Percentiles rank a stretch among this genome's conserved stretches.
phyloP scores from a whole-genome alignment of 2,113 vertebrate species.

The Stercorarius parasiticus region DNA sequence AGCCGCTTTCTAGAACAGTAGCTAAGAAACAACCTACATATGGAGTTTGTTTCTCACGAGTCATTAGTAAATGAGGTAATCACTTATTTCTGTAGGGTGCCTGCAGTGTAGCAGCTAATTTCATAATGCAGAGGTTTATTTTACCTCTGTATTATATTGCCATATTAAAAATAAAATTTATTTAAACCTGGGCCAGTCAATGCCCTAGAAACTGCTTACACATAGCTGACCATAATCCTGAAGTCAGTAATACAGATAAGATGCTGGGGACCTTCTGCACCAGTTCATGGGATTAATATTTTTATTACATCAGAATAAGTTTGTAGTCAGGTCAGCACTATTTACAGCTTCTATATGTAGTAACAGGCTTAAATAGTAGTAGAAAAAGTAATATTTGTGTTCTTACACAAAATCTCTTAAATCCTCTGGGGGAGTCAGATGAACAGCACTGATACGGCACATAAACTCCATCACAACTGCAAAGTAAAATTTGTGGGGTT shows the following conservation, averaged over 20 bases:
- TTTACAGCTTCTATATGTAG: neutral
- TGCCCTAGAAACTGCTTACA: neutral
- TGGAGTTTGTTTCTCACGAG: conserved; percentile 40
- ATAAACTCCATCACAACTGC: neutral
- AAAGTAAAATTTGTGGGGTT: neutral
- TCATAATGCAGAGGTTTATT: neutral
- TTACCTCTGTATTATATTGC: neutral
- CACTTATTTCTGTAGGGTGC: conserved; percentile 27
- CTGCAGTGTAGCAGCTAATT: conserved; percentile 17
- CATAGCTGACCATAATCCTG: neutral
- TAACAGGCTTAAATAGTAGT: neutral
- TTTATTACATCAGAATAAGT: neutral
- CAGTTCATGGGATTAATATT: neutral
- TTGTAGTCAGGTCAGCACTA: neutral
- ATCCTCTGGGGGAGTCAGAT: neutral
- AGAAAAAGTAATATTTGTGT: neutral
- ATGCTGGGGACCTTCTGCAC: neutral
- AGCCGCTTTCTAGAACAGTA: conserved; percentile 51
- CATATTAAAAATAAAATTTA: neutral
- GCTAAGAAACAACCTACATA: conserved; percentile 46
- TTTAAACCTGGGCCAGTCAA: neutral
- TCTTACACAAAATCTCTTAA: neutral
- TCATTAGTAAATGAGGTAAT: conserved; percentile 69
- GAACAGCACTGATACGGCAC: neutral
- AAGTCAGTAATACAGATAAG: neutral